A percentile compares a stretch with the other conserved stretches of the same genome.
phyloP scores from a whole-genome alignment of 2,888 invertebrate species.

The Hyposoter didymator region DNA sequence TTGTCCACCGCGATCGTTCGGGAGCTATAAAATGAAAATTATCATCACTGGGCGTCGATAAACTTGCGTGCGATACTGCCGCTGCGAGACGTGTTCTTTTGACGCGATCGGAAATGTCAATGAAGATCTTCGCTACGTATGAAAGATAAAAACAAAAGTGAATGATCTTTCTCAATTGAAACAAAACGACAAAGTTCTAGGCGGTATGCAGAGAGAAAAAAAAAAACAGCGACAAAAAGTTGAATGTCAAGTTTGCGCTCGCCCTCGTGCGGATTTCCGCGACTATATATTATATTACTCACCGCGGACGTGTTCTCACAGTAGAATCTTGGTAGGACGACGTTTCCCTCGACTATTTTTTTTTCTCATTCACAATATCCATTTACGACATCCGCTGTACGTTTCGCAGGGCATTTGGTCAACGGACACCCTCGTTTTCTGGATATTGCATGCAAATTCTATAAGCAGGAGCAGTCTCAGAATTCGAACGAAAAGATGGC shows the following conservation, averaged over 20 bases:
- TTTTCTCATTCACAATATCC: slow-evolving; percentile 37
- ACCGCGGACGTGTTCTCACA: slow-evolving; percentile 15
- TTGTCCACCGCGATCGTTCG: slow-evolving; percentile 6
- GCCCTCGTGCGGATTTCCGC: slow-evolving; percentile 26
- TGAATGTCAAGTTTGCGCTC: slow-evolving; percentile 40
- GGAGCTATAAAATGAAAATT: background rate
- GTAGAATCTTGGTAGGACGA: slow-evolving; percentile 32
- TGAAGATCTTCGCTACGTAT: background rate
- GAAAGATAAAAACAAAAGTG: background rate
- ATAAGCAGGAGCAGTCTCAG: background rate
- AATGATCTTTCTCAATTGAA: background rate
- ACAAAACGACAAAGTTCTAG: background rate
- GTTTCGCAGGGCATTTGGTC: slow-evolving; percentile 39
- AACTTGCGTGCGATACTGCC: no score
- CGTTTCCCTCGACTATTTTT: slow-evolving; percentile 32
- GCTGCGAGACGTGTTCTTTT: background rate
- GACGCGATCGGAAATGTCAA: background rate
- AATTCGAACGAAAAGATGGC: background rate
- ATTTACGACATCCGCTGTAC: slow-evolving; percentile 55
- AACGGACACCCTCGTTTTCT: slow-evolving; percentile 13
- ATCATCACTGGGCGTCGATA: background rate
- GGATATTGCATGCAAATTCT: slow-evolving; percentile 3
- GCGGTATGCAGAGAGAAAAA: background rate
- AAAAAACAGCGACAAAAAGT: background rate
- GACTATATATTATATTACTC: slow-evolving; percentile 18